phyloP scores from a whole-genome alignment of 2,888 invertebrate species.

The Watsonalla cultraria region DNA sequence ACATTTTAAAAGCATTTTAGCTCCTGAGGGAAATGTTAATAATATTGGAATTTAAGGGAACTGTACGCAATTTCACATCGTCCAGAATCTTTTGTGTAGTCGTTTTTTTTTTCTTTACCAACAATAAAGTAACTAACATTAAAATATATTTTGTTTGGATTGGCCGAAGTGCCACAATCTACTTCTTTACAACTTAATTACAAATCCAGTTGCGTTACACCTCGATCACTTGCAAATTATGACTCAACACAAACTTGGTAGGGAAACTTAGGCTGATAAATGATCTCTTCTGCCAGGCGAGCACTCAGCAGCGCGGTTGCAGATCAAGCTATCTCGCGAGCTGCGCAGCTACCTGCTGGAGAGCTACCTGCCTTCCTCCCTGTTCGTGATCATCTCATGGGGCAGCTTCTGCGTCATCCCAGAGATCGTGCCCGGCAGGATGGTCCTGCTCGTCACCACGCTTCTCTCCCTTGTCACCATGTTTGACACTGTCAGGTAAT shows the following conservation, averaged over 20 bases:
- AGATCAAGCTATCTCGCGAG: conserved; percentile 80
- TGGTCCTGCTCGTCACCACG: conserved; percentile 82
- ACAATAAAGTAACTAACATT: too few species aligned
- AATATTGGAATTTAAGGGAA: too few species aligned
- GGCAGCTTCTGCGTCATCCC: conserved; percentile 83
- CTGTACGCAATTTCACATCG: too few species aligned
- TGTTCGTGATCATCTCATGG: conserved; percentile 83
- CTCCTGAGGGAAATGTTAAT: too few species aligned
- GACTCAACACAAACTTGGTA: background rate
- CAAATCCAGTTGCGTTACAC: too few species aligned
- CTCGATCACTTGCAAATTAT: background rate
- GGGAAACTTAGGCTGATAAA: too few species aligned
- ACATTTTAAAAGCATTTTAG: too few species aligned
- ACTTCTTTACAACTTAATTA: too few species aligned
- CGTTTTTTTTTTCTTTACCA: too few species aligned
- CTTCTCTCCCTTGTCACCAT: conserved; percentile 81
- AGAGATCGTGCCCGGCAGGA: conserved; percentile 81
- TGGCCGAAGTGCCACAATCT: too few species aligned
- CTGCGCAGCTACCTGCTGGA: conserved; percentile 80
- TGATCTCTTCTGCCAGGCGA: conserved; percentile 58
- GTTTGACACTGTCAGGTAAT: conserved; percentile 82
- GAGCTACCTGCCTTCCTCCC: conserved; percentile 81
- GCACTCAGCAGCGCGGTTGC: conserved; percentile 79
- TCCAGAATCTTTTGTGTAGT: too few species aligned
- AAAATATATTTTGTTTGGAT: too few species aligned